Conservation (phyloP, 2,797 vertebrate species). For the Chelonia mydas region DNA sequence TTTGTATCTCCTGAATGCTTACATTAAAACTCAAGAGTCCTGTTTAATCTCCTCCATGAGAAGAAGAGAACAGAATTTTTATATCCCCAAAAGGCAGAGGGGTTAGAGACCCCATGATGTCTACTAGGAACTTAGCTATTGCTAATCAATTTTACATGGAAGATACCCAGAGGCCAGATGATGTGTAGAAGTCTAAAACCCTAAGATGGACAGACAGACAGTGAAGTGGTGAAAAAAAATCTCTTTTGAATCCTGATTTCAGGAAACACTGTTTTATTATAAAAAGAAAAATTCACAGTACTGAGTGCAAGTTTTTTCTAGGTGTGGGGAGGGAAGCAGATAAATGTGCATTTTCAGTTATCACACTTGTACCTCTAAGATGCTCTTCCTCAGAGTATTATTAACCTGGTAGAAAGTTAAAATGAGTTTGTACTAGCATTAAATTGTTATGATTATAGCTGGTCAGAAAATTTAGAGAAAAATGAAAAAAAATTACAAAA, state of each 20-base stretch:
- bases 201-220: background rate
- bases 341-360: background rate
- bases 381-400: background rate
- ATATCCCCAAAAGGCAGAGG: background rate
- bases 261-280: background rate
- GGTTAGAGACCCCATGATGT: background rate
- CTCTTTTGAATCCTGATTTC: background rate
- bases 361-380: background rate
- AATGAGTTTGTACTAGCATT: accelerated
- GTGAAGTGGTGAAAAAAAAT: background rate
- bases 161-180: accelerated
- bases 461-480: background rate
- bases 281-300: background rate
- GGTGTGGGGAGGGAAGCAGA: background rate
- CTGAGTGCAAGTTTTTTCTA: background rate
- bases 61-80: background rate
- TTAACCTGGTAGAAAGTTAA: background rate
- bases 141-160: background rate
- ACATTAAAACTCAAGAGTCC: background rate
- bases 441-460: background rate
- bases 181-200: background rate
- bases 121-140: background rate
- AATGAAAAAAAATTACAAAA: background rate
- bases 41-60: background rate
- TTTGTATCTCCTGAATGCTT: background rate